Evolutionary conservation across 1,140 invertebrate genomes (phyloP), one percentile per base, ranked within the genome.

Genomic region (Drosophila nasuta): DNA sequence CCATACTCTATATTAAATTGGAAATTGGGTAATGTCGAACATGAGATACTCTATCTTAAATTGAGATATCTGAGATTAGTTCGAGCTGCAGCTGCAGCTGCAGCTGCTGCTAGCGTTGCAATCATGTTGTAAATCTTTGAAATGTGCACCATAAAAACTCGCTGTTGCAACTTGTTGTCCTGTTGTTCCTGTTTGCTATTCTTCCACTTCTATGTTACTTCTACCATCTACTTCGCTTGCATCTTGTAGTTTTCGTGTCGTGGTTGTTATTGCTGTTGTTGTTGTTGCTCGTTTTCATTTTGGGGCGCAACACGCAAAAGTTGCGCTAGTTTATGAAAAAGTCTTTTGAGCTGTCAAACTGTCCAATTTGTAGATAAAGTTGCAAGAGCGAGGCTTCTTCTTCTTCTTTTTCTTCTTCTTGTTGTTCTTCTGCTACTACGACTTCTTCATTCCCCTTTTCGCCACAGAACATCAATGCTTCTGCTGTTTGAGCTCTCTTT

Each of bases 361-460:
- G 76, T 79, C 76, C 73, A 75, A 79, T 75, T 79, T 79, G 66
- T 79, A 79, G 76, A 79, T 79, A 79, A 75, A 79, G 76, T 79
- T 79, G 70, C 70, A 35, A 28, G 15, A 28, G 15, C 33, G 51
- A 28, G 10, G 46, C 59, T n/a, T 20, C 59, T 48, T 5, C 43
- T 38, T 25, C 20, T 20, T 20, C 17, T 20, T 20, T 20, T n/a
- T 20, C 59, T 48, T 5, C 45, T 38, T 38, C 25, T 15, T 38
- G 15, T 41, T 10, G 8, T 10, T 10, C 35, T 38, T 38, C 2
- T 13, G 6, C 3, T 25, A 25, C 20, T 25, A 0, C 20, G 20
- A 25, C 20, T 25, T 25, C 20, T 25, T 25, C 20, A 25, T 25
- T 49, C 20, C 48, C 20, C 8, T 20, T 15, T 13, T 7, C 13